Conservation (phyloP, 2,888 invertebrate species). For the Ditula angustiorana region DNA sequence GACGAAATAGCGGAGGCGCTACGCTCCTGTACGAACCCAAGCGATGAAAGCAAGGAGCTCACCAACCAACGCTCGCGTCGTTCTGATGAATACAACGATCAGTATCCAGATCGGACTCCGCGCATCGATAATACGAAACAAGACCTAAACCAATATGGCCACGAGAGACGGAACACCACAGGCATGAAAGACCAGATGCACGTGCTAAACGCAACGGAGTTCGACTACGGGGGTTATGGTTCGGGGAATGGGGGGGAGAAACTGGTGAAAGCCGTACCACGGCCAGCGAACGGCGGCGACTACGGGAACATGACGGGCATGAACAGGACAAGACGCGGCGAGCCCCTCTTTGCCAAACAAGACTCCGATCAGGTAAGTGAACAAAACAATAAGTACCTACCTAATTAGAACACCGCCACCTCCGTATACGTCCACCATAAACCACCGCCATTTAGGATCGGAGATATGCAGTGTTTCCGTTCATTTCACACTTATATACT, state of each 20-base stretch:
- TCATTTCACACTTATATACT: no score
- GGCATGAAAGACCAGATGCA: constrained; percentile 58
- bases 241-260: constrained; percentile 56
- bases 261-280: constrained; percentile 53
- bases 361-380: constrained; percentile 68
- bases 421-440: no score
- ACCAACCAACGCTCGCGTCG: constrained; percentile 52
- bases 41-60: constrained; percentile 45
- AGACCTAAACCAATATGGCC: constrained; percentile 60
- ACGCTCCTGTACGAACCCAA: constrained; percentile 56
- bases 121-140: constrained; percentile 60
- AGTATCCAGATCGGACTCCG: constrained; percentile 43
- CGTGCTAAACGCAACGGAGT: constrained; percentile 64
- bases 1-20: constrained; percentile 73
- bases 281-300: constrained; percentile 44
- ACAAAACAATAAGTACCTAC: no score
- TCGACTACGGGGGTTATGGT: constrained; percentile 59
- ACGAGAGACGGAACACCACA: constrained; percentile 62
- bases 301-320: constrained; percentile 44
- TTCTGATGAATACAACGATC: constrained; percentile 49
- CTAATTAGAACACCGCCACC: no score
- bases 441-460: no score
- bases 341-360: constrained; percentile 60
- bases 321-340: constrained; percentile 62
- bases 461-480: no score